Evolutionary conservation across 1,140 invertebrate species (phyloP).

Genomic region (Spodoptera litura): DNA sequence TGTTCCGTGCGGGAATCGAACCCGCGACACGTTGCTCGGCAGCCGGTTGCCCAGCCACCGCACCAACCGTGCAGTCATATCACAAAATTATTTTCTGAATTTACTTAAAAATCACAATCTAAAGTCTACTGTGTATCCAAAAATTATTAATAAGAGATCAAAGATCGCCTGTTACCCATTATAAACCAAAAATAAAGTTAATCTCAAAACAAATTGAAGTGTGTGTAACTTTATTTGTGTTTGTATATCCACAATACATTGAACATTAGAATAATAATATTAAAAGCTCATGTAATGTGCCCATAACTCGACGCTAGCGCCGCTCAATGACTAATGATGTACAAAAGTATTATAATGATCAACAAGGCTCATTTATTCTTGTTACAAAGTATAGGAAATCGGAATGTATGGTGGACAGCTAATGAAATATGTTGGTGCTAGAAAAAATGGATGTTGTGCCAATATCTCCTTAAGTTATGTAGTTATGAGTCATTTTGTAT

Average conservation of each 20-base stretch:
- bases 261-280: constrained; percentile 35
- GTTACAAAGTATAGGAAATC: constrained; percentile 21
- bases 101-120: too few relatives aligned
- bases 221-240: constrained; percentile 29
- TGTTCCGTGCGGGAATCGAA: too few relatives aligned
- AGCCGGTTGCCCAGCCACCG: too few relatives aligned
- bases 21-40: too few relatives aligned
- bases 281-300: constrained; percentile 19
- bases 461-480: background rate
- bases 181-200: constrained; percentile 20
- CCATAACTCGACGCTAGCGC: constrained; percentile 21
- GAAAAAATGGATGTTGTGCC: constrained; percentile 1
- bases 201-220: constrained; percentile 32
- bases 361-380: constrained; percentile 51
- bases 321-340: constrained; percentile 54
- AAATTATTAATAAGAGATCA: constrained; percentile 2
- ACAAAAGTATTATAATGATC: constrained; percentile 57
- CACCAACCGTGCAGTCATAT: too few relatives aligned
- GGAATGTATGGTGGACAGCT: background rate
- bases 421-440: constrained; percentile 8
- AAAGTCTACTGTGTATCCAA: background rate
- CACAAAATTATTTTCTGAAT: too few relatives aligned
- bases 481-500: too few relatives aligned
- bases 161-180: constrained; percentile 18
- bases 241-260: constrained; percentile 28